Evolutionary conservation across 2,113 vertebrate species (phyloP).

Genomic region (Campylomormyrus numenius): DNA sequence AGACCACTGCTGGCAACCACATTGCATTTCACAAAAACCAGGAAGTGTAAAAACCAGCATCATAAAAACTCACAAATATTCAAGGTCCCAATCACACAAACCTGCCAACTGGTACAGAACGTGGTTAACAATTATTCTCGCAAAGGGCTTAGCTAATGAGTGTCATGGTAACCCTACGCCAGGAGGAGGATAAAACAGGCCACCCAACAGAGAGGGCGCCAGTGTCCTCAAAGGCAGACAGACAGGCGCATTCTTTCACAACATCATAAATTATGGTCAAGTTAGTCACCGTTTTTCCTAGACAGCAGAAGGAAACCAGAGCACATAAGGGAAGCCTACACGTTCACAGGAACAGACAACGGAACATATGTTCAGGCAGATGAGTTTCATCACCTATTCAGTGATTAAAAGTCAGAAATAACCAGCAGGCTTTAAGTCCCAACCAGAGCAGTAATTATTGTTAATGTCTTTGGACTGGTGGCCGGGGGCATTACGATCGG

Average conservation of each 20-base stretch:
- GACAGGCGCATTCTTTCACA: not conserved
- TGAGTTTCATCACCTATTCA: not conserved
- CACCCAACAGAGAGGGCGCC: not conserved
- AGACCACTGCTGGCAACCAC: not conserved
- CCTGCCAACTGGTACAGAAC: not conserved
- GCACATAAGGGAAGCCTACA: not conserved
- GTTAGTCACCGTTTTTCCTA: not conserved
- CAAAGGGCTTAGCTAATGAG: not conserved
- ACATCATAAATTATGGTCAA: not conserved
- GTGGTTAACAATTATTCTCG: not conserved
- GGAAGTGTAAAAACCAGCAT: not conserved
- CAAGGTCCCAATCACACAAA: not conserved
- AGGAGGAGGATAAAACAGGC: not conserved
- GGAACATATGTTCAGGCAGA: not conserved
- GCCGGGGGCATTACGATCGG: not conserved
- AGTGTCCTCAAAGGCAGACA: not conserved
- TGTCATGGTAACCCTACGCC: not conserved
- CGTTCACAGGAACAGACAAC: not conserved
- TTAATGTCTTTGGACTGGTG: not conserved
- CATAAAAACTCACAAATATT: not conserved
- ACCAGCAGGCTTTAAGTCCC: not conserved
- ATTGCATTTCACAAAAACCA: not conserved
- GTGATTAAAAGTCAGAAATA: slow-evolving; percentile 5
- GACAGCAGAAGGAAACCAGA: not conserved
- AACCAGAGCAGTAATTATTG: not conserved